Evolutionary conservation across 2,113 vertebrate species (phyloP), one percentile per base, ranked within the genome.

Genomic region (Panthera uncia): DNA sequence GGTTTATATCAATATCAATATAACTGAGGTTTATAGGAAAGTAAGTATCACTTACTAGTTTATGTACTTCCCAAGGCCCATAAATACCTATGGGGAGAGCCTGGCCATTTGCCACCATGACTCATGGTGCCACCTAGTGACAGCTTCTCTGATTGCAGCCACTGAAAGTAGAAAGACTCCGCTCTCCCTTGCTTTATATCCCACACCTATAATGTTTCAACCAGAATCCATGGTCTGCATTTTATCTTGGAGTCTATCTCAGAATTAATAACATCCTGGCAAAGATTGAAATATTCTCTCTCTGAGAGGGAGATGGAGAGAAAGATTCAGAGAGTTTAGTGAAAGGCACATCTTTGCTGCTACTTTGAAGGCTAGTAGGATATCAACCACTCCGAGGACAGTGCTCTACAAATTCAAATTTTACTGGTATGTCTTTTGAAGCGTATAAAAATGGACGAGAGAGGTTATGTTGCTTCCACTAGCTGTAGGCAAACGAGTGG

Each of bases 121-220:
- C 63, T 93, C 68, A 19, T 6, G 27, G 45, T 9, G 12, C 74
- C 90, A n/a, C 74, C 87, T 96, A 90, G 57, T 94, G 97, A 63
- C 84, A 27, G 21, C 18, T 80, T 69, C 38, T 23, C 29, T 76
- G 68, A 95, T 15, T 71, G 71, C 94, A 96, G 48, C 29, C 14
- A 29, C 33, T 29, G 71, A 91, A 55, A 13, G 3, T 4, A 84
- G 68, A 45, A 6, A 45, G 84, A 63, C 19, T 18, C 38, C 0
- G 57, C 21, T 16, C 57, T 23, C 19, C 1, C 52, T 50, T 29
- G 12, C 11, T 41, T 50, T 38, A 23, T 33, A 23, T 1, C 4
- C 13, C 4, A 2, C 4, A 36, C 9, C 33, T 21, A 1, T 10
- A 4, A 31, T 48, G 66, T 63, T 57, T 74, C 41, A 29, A 68